Evolutionary conservation across 2,113 vertebrate genomes (phyloP).

Genomic region (Genyomyrus donnyi): DNA sequence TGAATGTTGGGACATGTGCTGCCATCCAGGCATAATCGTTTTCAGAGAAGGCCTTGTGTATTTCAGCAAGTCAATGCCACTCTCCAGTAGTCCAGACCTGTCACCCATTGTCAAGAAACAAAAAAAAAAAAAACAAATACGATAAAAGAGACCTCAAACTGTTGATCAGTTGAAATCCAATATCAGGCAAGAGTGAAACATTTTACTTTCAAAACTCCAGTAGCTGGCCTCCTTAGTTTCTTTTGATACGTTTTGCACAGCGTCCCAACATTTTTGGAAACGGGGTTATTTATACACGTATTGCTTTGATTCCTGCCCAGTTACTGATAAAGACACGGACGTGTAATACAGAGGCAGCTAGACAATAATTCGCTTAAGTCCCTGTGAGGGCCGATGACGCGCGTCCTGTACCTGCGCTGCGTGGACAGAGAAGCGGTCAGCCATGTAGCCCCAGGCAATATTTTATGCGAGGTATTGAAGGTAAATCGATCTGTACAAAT

Average conservation of each 20-base stretch:
- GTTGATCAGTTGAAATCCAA: not conserved
- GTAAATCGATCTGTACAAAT: not conserved
- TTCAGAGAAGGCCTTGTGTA: not conserved
- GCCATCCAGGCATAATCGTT: not conserved
- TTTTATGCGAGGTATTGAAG: not conserved
- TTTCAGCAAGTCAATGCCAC: not conserved
- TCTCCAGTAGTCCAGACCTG: not conserved
- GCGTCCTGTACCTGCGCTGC: slow-evolving; percentile 45
- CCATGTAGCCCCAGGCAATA: slow-evolving; percentile 43
- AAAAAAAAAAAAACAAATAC: not conserved
- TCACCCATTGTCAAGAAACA: not conserved
- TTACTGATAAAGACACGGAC: not conserved
- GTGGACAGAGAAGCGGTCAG: slow-evolving; percentile 40
- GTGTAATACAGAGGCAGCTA: not conserved
- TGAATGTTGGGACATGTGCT: not conserved
- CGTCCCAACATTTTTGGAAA: not conserved
- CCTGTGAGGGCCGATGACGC: slow-evolving; percentile 46
- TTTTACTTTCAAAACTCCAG: not conserved
- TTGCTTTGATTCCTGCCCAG: not conserved
- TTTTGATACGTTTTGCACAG: not conserved
- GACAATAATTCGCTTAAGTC: not conserved
- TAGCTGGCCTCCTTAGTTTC: not conserved
- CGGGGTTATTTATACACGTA: not conserved
- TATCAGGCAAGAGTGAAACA: not conserved
- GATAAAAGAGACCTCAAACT: not conserved